phyloP scores from a whole-genome alignment of 2,797 vertebrate genomes.

The Phataginus tetradactyla region DNA sequence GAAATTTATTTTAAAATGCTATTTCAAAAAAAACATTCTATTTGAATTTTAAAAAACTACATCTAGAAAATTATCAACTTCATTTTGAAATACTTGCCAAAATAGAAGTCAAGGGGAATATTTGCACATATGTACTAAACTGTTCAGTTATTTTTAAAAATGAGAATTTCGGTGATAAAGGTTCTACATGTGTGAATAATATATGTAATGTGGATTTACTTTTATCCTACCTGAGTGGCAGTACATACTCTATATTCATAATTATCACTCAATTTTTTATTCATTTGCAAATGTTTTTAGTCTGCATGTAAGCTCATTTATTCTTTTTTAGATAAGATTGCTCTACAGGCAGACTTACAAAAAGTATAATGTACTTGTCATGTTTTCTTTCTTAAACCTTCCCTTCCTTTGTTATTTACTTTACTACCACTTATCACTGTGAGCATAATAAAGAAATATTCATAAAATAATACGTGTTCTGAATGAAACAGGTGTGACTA shows the following conservation, averaged over 20 bases:
- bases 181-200: neutral
- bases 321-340: slow-evolving; percentile 27
- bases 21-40: neutral
- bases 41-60: too few species aligned
- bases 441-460: slow-evolving; percentile 19
- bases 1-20: neutral
- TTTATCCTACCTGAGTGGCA: neutral
- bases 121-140: slow-evolving; percentile 15
- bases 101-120: neutral
- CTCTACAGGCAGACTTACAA: neutral
- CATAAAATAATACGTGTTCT: neutral
- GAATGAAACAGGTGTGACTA: neutral
- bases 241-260: neutral
- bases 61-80: neutral
- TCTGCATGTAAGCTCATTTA: neutral
- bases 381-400: neutral
- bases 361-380: neutral
- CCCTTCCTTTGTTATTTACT: neutral
- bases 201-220: neutral
- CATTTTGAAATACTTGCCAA: neutral
- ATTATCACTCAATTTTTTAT: slow-evolving; percentile 15
- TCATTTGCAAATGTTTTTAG: slow-evolving; percentile 25
- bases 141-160: neutral
- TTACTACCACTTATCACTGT: neutral
- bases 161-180: neutral